A percentile compares a stretch with the other conserved stretches of the same genome.
phyloP scores from a whole-genome alignment of 2,888 invertebrate genomes.

The Nyleta sp. region DNA sequence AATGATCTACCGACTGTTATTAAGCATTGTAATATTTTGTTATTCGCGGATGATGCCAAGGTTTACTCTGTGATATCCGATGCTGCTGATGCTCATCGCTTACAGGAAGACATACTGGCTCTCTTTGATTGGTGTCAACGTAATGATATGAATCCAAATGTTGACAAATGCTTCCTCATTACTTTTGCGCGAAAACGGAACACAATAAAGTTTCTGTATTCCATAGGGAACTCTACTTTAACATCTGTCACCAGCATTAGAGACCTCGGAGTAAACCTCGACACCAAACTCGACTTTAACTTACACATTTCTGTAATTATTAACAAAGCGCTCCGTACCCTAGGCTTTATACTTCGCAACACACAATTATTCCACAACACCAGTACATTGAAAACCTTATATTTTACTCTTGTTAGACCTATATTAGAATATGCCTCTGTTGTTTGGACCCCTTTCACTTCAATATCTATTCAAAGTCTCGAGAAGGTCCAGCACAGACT shows the following conservation, averaged over 20 bases:
- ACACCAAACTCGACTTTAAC: slow-evolving; percentile 20
- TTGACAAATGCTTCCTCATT: slow-evolving; percentile 9
- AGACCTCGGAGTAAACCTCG: slow-evolving; percentile 18
- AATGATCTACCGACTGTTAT: slow-evolving; percentile 25
- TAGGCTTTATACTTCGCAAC: slow-evolving; percentile 13
- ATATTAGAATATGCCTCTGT: too few species aligned
- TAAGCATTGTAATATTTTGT: neutral
- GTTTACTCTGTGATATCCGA: slow-evolving; percentile 1
- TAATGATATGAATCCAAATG: slow-evolving; percentile 2
- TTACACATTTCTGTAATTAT: neutral
- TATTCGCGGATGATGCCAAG: slow-evolving; percentile 33
- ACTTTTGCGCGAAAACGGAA: neutral
- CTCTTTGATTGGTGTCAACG: neutral
- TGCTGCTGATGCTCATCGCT: neutral
- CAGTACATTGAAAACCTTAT: slow-evolving; percentile 1
- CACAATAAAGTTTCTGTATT: neutral
- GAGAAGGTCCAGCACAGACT: too few species aligned
- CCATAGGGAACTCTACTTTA: neutral
- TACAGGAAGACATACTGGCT: slow-evolving; percentile 10
- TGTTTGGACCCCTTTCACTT: slow-evolving; percentile 39
- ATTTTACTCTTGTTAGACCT: slow-evolving; percentile 11
- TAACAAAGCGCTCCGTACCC: slow-evolving; percentile 6
- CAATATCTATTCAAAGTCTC: too few species aligned
- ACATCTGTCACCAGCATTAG: neutral
- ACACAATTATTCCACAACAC: neutral